Percentiles rank a stretch among this genome's conserved stretches.
phyloP scores from a whole-genome alignment of 23 tunicate genomes.

The Ascidia mentula region DNA sequence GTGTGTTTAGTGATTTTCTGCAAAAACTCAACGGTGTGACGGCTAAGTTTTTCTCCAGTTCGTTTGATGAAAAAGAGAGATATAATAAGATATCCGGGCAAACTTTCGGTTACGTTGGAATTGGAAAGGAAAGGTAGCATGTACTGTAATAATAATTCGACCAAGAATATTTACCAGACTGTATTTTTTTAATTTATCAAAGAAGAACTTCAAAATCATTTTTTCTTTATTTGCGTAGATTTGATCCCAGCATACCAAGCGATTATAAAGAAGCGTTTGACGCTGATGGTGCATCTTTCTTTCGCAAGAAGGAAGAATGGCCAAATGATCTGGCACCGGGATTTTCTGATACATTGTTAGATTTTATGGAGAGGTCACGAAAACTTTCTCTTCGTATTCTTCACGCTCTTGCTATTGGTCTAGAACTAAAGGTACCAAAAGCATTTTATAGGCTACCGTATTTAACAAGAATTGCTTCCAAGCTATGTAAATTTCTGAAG shows the following conservation, averaged over 20 bases:
- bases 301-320: constrained; percentile 25
- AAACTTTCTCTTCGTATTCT: constrained; percentile 28
- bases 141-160: background rate
- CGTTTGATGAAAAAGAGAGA: background rate
- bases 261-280: constrained; percentile 65
- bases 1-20: background rate
- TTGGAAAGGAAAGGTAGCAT: constrained; percentile 20
- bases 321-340: constrained; percentile 32
- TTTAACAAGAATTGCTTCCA: background rate
- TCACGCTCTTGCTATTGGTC: constrained; percentile 30
- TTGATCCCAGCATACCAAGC: constrained; percentile 22
- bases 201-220: background rate
- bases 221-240: background rate
- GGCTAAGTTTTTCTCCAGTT: background rate
- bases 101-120: constrained; percentile 35
- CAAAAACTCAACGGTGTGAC: background rate
- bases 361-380: constrained; percentile 34
- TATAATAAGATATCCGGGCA: background rate
- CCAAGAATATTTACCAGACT: no score
- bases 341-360: constrained; percentile 22
- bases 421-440: constrained; percentile 22
- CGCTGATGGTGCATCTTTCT: constrained; percentile 25
- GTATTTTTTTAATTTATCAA: background rate
- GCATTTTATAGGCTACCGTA: background rate
- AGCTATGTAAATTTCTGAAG: no score